Percentiles rank a stretch among this genome's conserved stretches.
Evolutionary conservation across 1,140 invertebrate species (phyloP).

Genomic region (Trachelipus rathkii): DNA sequence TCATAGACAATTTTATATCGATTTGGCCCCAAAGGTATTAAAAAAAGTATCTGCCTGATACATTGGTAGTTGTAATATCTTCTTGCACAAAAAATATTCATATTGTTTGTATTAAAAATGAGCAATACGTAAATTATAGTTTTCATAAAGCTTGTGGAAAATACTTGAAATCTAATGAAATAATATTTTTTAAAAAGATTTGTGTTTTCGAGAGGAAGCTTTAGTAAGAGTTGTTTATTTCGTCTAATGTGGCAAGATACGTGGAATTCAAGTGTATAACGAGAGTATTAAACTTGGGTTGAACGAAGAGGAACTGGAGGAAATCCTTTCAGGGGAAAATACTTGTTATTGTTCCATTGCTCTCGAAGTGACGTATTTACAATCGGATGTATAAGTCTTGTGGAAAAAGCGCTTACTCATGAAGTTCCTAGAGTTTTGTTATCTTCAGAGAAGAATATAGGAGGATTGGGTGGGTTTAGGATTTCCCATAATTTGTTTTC

Average conservation of each 20-base stretch:
- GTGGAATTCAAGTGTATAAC: slow-evolving; percentile 91
- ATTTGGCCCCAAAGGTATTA: neutral
- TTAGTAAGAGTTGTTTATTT: slow-evolving; percentile 88
- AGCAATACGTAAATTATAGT: too few relatives aligned
- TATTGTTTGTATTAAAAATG: too few relatives aligned
- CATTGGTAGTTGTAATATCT: too few relatives aligned
- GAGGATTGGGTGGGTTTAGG: slow-evolving; percentile 70
- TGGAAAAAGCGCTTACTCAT: slow-evolving; percentile 93
- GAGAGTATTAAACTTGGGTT: slow-evolving; percentile 69
- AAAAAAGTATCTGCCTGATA: too few relatives aligned
- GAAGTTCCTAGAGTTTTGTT: slow-evolving; percentile 84
- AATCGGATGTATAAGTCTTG: slow-evolving; percentile 77
- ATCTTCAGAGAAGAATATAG: slow-evolving; percentile 68
- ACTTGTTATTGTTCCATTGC: slow-evolving; percentile 77
- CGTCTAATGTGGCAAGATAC: slow-evolving; percentile 84
- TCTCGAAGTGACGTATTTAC: slow-evolving; percentile 92
- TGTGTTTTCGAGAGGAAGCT: slow-evolving; percentile 73
- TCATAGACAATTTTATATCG: neutral
- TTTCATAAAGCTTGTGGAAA: too few relatives aligned
- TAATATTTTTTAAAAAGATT: slow-evolving; percentile 57
- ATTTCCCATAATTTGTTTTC: too few relatives aligned
- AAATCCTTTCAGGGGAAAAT: slow-evolving; percentile 53
- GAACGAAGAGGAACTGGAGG: slow-evolving; percentile 46
- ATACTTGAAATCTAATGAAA: neutral
- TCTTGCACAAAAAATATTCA: too few relatives aligned